These are phyloP conservation scores for Heteromurus nitidus DNA, from an alignment of 2,888 invertebrate species.

Conservation along the genomic window DNA sequence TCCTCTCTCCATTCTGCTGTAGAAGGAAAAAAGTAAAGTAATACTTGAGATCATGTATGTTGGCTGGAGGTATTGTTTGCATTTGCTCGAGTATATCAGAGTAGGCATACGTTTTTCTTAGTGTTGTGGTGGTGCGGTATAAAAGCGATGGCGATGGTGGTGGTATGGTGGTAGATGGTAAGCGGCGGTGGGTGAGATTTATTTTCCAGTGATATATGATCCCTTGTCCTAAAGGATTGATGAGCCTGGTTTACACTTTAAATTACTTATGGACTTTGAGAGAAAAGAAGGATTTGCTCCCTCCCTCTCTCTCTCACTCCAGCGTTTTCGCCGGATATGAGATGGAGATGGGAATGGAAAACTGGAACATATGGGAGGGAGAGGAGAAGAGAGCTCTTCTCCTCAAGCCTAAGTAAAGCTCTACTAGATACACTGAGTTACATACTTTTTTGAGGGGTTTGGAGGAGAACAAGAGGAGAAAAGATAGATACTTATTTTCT, in stretches of 20 bases:
- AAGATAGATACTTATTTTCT: neutral
- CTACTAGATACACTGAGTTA: too few species aligned
- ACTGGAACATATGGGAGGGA: neutral
- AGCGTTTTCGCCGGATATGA: too few species aligned
- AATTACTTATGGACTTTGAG: constrained; percentile 13
- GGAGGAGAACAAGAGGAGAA: neutral
- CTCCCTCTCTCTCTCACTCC: too few species aligned
- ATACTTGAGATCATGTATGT: too few species aligned
- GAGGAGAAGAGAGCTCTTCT: neutral
- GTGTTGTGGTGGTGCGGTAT: too few species aligned
- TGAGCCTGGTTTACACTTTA: constrained; percentile 10
- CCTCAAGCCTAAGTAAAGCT: too few species aligned
- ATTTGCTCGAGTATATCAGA: too few species aligned
- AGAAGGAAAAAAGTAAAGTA: too few species aligned
- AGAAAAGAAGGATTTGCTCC: constrained; percentile 1
- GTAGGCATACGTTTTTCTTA: too few species aligned
- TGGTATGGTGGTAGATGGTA: neutral
- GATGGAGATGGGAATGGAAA: too few species aligned
- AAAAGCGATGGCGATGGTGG: neutral
- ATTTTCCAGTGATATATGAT: neutral
- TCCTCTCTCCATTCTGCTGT: too few species aligned
- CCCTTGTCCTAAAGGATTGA: constrained; percentile 7
- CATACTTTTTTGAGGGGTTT: neutral
- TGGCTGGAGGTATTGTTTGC: too few species aligned
- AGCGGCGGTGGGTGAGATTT: neutral